Evolutionary conservation across 1,140 invertebrate species (phyloP).

Genomic region (Pygmarrhopalites habei): DNA sequence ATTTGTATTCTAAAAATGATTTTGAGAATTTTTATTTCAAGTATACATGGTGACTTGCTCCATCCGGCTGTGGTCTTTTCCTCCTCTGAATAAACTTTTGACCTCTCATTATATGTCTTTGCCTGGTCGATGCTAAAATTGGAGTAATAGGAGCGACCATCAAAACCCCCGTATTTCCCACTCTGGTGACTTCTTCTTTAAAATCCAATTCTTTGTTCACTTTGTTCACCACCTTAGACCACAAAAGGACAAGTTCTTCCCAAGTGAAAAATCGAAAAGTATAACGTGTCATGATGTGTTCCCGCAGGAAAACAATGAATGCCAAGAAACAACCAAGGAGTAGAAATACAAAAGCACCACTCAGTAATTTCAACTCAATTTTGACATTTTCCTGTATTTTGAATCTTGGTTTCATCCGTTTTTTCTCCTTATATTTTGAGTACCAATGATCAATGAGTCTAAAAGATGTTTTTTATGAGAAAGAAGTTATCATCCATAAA

Average conservation of each 20-base stretch:
- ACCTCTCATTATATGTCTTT: too few species aligned
- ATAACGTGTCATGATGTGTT: constrained; percentile 18
- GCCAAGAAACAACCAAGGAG: constrained; percentile 14
- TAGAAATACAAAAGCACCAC: constrained; percentile 33
- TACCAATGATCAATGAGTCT: constrained; percentile 26
- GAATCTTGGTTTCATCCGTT: constrained; percentile 6
- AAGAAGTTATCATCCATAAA: too few species aligned
- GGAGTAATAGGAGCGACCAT: not conserved
- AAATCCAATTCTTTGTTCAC: not conserved
- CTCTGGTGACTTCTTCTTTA: not conserved
- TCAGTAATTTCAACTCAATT: constrained; percentile 26
- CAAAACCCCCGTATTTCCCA: not conserved
- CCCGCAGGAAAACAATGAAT: constrained; percentile 11
- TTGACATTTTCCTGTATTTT: constrained; percentile 26
- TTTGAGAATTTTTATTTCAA: not conserved
- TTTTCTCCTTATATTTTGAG: constrained; percentile 8
- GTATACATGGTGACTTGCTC: not conserved
- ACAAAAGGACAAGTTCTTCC: constrained; percentile 11
- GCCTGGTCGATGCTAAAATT: too few species aligned
- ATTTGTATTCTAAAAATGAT: too few species aligned
- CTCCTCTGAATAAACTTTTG: too few species aligned
- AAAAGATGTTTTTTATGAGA: too few species aligned
- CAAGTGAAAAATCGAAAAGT: constrained; percentile 24
- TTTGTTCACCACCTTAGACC: not conserved
- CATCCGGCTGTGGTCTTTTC: too few species aligned